These are phyloP conservation scores for Varanus salvator DNA, from an alignment of 2,113 vertebrate species.

Conservation along the genomic window DNA sequence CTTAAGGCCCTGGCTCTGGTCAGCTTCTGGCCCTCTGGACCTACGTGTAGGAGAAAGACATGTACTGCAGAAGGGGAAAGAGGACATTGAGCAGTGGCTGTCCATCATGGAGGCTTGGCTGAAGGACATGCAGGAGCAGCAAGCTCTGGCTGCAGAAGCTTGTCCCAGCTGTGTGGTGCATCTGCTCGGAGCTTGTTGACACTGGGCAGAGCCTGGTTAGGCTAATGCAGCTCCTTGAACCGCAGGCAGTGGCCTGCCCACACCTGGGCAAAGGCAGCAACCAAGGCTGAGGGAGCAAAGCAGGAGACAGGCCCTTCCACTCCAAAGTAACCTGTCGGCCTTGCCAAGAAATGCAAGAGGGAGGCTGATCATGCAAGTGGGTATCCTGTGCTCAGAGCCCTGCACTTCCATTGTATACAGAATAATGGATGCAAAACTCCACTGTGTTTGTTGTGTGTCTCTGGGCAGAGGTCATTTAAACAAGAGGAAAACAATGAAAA, in stretches of 20 bases:
- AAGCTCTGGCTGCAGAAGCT: not conserved
- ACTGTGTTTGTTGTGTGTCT: not conserved
- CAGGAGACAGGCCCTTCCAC: not conserved
- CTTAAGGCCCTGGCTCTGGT: not conserved
- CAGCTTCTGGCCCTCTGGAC: too few relatives aligned
- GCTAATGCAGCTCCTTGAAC: not conserved
- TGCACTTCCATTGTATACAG: not conserved
- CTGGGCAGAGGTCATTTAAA: not conserved
- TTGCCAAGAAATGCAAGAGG: too few relatives aligned
- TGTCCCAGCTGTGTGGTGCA: not conserved
- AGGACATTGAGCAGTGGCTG: not conserved
- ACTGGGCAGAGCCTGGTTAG: not conserved
- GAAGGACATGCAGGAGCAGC: not conserved
- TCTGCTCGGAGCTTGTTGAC: not conserved
- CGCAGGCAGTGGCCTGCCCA: not conserved
- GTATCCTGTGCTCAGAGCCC: not conserved
- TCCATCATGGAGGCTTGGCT: slow-evolving; percentile 4
- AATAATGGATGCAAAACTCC: not conserved
- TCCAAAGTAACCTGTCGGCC: too few relatives aligned
- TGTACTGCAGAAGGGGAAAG: not conserved
- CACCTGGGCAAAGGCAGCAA: not conserved
- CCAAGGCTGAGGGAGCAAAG: not conserved
- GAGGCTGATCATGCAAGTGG: not conserved
- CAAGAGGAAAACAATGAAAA: not conserved
- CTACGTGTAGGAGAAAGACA: not conserved